Evolutionary conservation across 2,797 vertebrate species (phyloP), one percentile per base, ranked within the genome.

Genomic region (Sebastolobus altivelis): DNA sequence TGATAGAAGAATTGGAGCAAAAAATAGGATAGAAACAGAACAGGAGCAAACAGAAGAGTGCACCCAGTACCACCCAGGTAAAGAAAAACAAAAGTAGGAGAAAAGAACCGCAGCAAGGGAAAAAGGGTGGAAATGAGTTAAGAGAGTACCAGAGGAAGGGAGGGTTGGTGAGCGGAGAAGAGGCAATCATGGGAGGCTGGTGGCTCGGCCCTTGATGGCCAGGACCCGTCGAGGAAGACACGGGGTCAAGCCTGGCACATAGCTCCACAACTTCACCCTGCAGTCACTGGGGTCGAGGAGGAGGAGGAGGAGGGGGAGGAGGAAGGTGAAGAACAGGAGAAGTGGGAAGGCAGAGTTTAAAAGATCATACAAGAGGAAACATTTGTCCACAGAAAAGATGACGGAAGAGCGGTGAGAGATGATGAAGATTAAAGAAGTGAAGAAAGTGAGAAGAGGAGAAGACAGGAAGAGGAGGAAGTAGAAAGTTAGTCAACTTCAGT

Each of bases 211-310:
- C 95, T 99, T 99, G 95, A 99, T 99, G 96, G 98, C 98, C 96
- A 99, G 97, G 92, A 99, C 98, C 80, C 98, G 97, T 81, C 97
- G 97, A 89, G 98, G 98, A 95, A 99, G 97, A 97, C 98, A 99
- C 73, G 98, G 98, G 92, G 98, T 99, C 94, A 99, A 96, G 91
- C 98, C 98, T 80, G 98, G 97, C 89, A 99, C 96, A 96, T 99
- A 99, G 95, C 89, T 98, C 98, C 98, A 99, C 95, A 99, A 93
- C 97, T 99, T 99, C 96, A 99, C 98, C 94, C 98, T 96, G 96
- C 98, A 99, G 96, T 99, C 98, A 89, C 98, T 99, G 97, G 65
- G 87, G 91, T 77, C 20, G 58, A 56, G 20, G 46, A 22, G 38
- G 61, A 70, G 52, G 33, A 56, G 27, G 60, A 18, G 12, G 22